These are phyloP conservation scores for Sinocyclocheilus rhinocerous DNA, from an alignment of 2,113 vertebrate genomes.

Conservation along the genomic window DNA sequence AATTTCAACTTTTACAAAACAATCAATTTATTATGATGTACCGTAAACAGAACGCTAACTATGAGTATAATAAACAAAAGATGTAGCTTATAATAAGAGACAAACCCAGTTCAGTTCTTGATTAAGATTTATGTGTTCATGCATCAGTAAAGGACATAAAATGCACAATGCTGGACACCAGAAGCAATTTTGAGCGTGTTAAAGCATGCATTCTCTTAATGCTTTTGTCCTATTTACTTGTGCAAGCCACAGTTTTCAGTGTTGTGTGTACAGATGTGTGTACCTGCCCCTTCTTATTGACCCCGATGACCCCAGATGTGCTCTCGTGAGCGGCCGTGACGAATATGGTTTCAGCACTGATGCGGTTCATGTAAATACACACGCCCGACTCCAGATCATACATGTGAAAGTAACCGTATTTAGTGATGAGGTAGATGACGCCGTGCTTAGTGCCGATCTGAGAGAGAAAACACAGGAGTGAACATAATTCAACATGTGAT, in stretches of 20 bases:
- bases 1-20: no score
- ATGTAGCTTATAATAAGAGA: no score
- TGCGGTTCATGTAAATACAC: slow-evolving; percentile 93
- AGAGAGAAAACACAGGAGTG: slow-evolving; percentile 3
- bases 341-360: slow-evolving; percentile 92
- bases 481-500: background rate
- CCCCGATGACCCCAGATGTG: slow-evolving; percentile 91
- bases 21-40: no score
- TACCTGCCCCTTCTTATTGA: slow-evolving; percentile 95
- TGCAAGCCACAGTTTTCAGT: background rate
- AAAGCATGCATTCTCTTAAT: background rate
- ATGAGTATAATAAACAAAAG: no score
- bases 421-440: slow-evolving; percentile 91
- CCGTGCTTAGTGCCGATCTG: slow-evolving; percentile 88
- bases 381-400: slow-evolving; percentile 90
- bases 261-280: background rate
- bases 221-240: background rate
- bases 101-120: no score
- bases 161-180: background rate
- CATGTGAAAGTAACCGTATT: slow-evolving; percentile 91
- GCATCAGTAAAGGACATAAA: background rate
- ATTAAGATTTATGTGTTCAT: no score
- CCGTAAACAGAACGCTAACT: no score
- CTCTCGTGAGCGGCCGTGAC: slow-evolving; percentile 89
- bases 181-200: background rate